Evolutionary conservation across 2,797 vertebrate species (phyloP).

Genomic region (Eulemur albifrons): DNA sequence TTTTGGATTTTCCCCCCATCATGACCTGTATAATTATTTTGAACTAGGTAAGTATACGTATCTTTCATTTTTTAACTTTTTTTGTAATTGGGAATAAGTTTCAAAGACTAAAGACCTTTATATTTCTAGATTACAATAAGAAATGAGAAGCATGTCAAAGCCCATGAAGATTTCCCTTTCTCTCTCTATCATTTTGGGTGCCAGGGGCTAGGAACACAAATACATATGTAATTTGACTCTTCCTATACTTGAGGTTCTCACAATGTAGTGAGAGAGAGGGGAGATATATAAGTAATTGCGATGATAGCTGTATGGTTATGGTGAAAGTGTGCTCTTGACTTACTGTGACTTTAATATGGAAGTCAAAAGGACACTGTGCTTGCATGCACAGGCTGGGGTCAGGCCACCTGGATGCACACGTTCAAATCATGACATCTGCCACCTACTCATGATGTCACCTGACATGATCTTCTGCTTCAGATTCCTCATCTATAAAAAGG

Average conservation of each 20-base stretch:
- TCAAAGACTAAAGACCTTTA: neutral
- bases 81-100: neutral
- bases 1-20: neutral
- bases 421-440: rapidly evolving
- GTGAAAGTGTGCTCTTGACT: neutral
- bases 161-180: neutral
- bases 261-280: neutral
- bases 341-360: neutral
- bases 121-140: neutral
- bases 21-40: neutral
- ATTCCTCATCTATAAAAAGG: neutral
- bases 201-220: neutral
- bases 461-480: neutral
- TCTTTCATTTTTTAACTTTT: neutral
- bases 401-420: rapidly evolving
- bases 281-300: too few relatives aligned
- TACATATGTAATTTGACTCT: neutral
- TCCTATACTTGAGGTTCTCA: neutral
- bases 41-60: neutral
- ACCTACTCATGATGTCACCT: too few relatives aligned
- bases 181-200: neutral
- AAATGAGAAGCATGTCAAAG: neutral
- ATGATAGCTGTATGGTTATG: neutral
- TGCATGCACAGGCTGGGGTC: neutral
- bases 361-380: neutral